A percentile compares a stretch with the other conserved stretches of the same genome.
Conservation (phyloP, 1,140 invertebrate genomes). For the Cotesia chilonis region DNA sequence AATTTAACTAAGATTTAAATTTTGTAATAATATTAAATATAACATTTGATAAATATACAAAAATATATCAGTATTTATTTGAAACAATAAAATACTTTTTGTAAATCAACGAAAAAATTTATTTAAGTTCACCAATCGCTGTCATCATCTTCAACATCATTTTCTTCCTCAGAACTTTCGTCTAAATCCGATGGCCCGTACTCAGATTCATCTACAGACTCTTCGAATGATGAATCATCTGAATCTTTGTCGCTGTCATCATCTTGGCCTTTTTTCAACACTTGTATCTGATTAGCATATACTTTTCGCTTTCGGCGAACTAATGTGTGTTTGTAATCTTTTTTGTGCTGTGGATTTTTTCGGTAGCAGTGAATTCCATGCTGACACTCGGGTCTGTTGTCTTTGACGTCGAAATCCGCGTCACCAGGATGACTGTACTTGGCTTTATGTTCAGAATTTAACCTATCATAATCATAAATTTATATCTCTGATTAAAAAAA, state of each 20-base stretch:
- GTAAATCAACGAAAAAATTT: not conserved
- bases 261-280: not conserved
- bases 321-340: conserved; percentile 63
- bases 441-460: conserved; percentile 59
- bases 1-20: no score
- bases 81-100: conserved; percentile 25
- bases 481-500: conserved; percentile 11
- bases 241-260: conserved; percentile 29
- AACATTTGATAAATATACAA: conserved; percentile 7
- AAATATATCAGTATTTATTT: conserved; percentile 39
- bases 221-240: conserved; percentile 44
- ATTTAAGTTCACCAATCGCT: conserved; percentile 23
- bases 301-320: conserved; percentile 17
- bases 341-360: conserved; percentile 64
- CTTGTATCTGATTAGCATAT: conserved; percentile 33
- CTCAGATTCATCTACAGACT: conserved; percentile 57
- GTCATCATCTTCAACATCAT: conserved; percentile 15
- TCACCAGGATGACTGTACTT: conserved; percentile 66
- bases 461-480: conserved; percentile 49
- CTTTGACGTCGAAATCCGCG: conserved; percentile 63
- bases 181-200: conserved; percentile 50
- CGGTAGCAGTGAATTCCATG: conserved; percentile 67
- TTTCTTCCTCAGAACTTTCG: conserved; percentile 42
- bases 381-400: conserved; percentile 64
- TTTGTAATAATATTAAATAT: no score